These are phyloP conservation scores for Erythrolamprus reginae DNA, from an alignment of 2,113 vertebrate species.

Conservation along the genomic window DNA sequence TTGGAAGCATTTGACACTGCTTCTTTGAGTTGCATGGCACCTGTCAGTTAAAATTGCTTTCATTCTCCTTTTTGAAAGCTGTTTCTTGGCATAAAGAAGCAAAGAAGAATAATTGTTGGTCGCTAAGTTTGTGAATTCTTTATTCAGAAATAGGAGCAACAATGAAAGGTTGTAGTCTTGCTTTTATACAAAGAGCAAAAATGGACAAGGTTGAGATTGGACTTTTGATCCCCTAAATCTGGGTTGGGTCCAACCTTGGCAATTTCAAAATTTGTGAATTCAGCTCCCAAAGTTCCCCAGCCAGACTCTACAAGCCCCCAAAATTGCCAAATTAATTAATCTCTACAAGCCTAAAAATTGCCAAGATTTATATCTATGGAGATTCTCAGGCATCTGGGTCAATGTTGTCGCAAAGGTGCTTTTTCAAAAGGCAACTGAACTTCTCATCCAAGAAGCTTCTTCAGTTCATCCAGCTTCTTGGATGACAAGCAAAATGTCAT, in stretches of 20 bases:
- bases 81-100: not conserved
- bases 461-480: not conserved
- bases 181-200: too few relatives aligned
- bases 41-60: constrained; percentile 13
- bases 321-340: not conserved
- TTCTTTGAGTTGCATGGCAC: not conserved
- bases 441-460: not conserved
- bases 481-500: not conserved
- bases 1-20: constrained; percentile 50
- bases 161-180: not conserved
- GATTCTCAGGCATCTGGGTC: not conserved
- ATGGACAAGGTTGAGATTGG: not conserved
- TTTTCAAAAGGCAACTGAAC: not conserved
- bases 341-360: not conserved
- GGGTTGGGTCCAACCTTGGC: not conserved
- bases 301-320: not conserved
- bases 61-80: constrained; percentile 1
- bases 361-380: not conserved
- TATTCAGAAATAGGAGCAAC: not conserved
- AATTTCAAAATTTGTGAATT: not conserved
- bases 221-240: not conserved
- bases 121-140: not conserved
- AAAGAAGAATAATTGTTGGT: not conserved
- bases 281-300: not conserved
- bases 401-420: not conserved